A percentile compares a stretch with the other conserved stretches of the same genome.
These are phyloP conservation scores for Amphimallon solstitiale DNA, from an alignment of 2,888 invertebrate species.

Conservation along the genomic window DNA sequence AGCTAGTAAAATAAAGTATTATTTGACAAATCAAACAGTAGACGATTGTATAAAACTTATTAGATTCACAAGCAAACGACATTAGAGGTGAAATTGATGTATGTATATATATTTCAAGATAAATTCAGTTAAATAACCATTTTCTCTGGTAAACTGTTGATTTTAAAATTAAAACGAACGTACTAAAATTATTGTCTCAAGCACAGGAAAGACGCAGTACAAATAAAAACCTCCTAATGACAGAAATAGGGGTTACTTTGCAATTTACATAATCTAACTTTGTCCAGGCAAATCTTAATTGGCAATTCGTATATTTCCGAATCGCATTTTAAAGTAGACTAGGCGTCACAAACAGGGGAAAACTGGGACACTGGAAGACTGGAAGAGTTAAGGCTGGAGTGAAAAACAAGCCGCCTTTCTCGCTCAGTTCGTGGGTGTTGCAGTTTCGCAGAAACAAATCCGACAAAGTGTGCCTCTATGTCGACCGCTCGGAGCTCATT, in stretches of 20 bases:
- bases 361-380: neutral
- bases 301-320: slow-evolving; percentile 10
- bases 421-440: neutral
- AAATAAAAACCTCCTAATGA: neutral
- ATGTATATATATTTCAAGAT: too few relatives aligned
- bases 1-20: too few relatives aligned
- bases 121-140: too few relatives aligned
- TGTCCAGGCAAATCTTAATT: slow-evolving; percentile 20
- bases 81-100: too few relatives aligned
- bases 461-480: too few relatives aligned
- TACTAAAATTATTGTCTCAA: neutral
- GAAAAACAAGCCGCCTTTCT: neutral
- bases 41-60: too few relatives aligned
- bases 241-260: neutral
- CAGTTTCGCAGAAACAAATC: neutral
- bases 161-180: too few relatives aligned
- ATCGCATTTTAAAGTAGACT: neutral
- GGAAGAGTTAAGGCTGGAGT: too few relatives aligned
- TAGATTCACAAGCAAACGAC: too few relatives aligned
- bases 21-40: too few relatives aligned
- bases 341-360: neutral
- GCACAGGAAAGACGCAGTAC: neutral
- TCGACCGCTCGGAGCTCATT: too few relatives aligned
- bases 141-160: too few relatives aligned
- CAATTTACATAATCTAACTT: slow-evolving; percentile 21